Evolutionary conservation across 2,797 vertebrate genomes (phyloP), one percentile per base, ranked within the genome.

Genomic region (Etheostoma nigrum): DNA sequence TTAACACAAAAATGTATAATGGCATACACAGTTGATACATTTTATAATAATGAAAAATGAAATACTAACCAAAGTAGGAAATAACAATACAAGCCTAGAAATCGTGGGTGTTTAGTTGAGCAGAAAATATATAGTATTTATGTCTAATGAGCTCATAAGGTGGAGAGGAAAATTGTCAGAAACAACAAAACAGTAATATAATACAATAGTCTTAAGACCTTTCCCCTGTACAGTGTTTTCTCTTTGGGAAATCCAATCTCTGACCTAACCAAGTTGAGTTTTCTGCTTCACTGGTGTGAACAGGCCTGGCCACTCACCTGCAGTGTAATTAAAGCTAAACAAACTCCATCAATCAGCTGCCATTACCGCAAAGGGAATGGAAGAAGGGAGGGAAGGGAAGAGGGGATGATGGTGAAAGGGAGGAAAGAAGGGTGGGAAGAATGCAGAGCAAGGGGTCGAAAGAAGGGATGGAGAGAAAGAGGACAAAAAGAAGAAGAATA

Each of bases 251-350:
- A 95, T 94, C 92, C 91, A 95, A 95, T 95, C 90, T 94, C 90
- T 92, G 86, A 91, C 83, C 86, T 95, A 95, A 94, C 93, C 91
- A 93, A 93, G 94, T 93, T 93, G 83, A 93, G 93, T 93, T 95
- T 95, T 95, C 93, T 92, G 93, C 93, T 93, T 94, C 93, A 93
- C 76, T 93, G 94, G 90, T 88, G 83, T 91, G 91, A 92, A 81
- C 89, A 87, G 94, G 83, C 93, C 91, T 82, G 86, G 93, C 85
- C 87, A 89, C 91, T 95, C 93, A 95, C 95, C 93, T 95, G 93
- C 94, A 94, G 92, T 94, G 92, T 95, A 95, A 95, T 95, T 96
- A 95, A 95, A 95, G 92, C 91, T 90, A 95, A 95, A 95, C 93
- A 95, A 95, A 95, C 93, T 92, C 93, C 93, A 95, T 95, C 94